These are phyloP conservation scores for Silurus asotus DNA, from an alignment of 2,113 vertebrate genomes.

Conservation along the genomic window DNA sequence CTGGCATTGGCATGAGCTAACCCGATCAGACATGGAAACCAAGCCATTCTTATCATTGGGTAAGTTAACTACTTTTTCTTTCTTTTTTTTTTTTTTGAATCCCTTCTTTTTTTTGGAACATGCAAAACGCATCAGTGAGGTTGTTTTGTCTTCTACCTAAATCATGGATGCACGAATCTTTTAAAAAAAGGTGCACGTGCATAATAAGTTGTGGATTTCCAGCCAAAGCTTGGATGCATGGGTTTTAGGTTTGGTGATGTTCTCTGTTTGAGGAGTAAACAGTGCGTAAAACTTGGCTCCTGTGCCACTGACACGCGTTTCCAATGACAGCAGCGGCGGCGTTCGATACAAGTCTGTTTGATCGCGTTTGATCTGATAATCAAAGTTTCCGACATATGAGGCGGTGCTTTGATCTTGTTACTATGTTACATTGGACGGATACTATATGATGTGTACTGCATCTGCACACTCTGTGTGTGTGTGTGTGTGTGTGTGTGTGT, in stretches of 20 bases:
- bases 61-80: conserved; percentile 63
- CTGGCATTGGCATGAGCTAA: conserved; percentile 83
- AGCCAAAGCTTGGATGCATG: not conserved
- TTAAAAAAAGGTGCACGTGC: not conserved
- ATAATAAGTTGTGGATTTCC: not conserved
- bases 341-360: not conserved
- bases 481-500: not conserved
- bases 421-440: too few relatives aligned
- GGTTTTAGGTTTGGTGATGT: too few relatives aligned
- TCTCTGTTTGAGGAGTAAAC: not conserved
- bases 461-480: too few relatives aligned
- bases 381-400: not conserved
- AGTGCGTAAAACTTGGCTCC: conserved; percentile 23
- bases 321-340: conserved; percentile 10
- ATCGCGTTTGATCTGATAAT: not conserved
- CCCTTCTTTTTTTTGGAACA: not conserved
- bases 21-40: conserved; percentile 74
- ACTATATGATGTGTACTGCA: too few relatives aligned
- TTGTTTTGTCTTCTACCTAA: not conserved
- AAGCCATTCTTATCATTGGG: conserved; percentile 82
- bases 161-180: not conserved
- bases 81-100: not conserved
- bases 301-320: conserved; percentile 22
- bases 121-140: too few relatives aligned
- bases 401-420: not conserved